Percentiles rank a stretch among this genome's conserved stretches.
These are phyloP conservation scores for Plagiodera versicolora DNA, from an alignment of 2,888 invertebrate species.

Conservation along the genomic window DNA sequence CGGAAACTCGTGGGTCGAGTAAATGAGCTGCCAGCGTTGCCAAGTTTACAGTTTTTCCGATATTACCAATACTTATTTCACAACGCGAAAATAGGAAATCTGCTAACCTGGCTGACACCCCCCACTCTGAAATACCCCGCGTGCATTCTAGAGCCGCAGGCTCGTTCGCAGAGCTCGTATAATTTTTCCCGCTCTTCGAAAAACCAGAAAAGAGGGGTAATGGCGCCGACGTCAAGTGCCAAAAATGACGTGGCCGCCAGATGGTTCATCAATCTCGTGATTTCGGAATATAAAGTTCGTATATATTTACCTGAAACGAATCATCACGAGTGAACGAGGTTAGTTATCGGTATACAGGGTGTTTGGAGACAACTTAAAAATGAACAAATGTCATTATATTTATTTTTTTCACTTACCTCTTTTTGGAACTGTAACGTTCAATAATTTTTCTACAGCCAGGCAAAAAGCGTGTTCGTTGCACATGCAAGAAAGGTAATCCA, in stretches of 20 bases:
- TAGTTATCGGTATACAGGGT: no score
- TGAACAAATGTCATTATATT: no score
- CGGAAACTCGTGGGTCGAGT: no score
- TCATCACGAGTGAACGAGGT: no score
- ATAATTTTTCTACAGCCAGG: constrained; percentile 79
- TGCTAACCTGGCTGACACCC: constrained; percentile 73
- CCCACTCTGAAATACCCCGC: constrained; percentile 81
- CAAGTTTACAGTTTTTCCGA: no score
- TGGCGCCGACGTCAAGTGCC: constrained; percentile 80
- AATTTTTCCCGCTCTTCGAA: constrained; percentile 88
- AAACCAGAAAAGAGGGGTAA: constrained; percentile 90
- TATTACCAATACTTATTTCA: no score
- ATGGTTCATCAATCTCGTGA: constrained; percentile 78
- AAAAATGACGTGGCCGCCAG: constrained; percentile 70
- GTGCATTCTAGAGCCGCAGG: constrained; percentile 83
- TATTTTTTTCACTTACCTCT: constrained; percentile 83
- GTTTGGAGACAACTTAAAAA: no score
- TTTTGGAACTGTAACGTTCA: constrained; percentile 75
- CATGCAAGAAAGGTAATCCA: constrained; percentile 87
- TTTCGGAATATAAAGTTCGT: constrained; percentile 68
- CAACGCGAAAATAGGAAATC: no score
- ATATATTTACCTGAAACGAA: constrained; percentile 17
- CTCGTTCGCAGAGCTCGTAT: constrained; percentile 82
- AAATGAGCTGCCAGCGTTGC: no score
- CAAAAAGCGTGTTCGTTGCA: constrained; percentile 78